Evolutionary conservation across 23 tunicate species (phyloP), one percentile per base, ranked within the genome.

Genomic region (Styela plicata): DNA sequence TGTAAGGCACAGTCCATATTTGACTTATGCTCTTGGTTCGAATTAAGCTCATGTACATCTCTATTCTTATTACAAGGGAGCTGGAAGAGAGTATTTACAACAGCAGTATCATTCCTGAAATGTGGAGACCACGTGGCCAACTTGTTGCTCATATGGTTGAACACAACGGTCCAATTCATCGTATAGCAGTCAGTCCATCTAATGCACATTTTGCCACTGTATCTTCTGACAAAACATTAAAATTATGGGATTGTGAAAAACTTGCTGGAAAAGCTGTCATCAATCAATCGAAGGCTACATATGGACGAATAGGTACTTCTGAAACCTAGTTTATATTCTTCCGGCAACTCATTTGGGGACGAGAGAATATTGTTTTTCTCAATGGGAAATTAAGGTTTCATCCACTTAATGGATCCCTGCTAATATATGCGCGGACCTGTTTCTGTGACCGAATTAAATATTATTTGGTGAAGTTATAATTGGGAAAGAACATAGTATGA

Each of bases 141-240:
- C 74, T 96, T 0, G 94, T 96, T n/a, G 94, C 94, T 2, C 94
- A 89, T 66, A 87, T 96, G 89, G 63, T 64, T 1, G 99, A 96
- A 63, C 99, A 96, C 70, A 32, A 86, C 34, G 98, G 98, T 2
- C 87, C 93, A 30, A 88, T 93, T 33, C 84, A 93, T 63, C 82
- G 79, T 26, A 73, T 93, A 19, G 89, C 85, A 5, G 89, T 88
- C 26, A 69, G 86, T 33, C 93, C 98, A 0, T 78, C 76, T 7
- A 85, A 84, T 52, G 53, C 80, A 3, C 81, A 85, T 34, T 93
- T 93, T 82, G 98, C 83, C 84, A 93, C 98, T 62, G 98, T 88
- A 26, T 93, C 98, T 29, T 84, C 98, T 2, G 98, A 93, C 37
- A 64, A 86, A 63, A 57, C 93, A 0, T 24, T 85, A 19, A 74